These are phyloP conservation scores for Anarrhichthys ocellatus DNA, from an alignment of 2,113 vertebrate species.

Conservation along the genomic window DNA sequence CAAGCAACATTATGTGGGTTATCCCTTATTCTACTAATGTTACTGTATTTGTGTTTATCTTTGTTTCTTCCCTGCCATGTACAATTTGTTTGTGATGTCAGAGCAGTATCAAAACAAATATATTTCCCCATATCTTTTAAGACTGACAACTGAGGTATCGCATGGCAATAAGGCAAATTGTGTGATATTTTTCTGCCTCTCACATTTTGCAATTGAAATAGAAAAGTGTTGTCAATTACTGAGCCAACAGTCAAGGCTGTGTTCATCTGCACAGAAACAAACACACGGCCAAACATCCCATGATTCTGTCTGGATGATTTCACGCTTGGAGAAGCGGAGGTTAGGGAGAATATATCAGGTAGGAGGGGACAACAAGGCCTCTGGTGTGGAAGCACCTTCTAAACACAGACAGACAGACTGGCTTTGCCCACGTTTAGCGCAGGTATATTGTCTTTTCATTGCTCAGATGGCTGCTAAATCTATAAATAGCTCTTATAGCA, in stretches of 20 bases:
- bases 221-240: conserved; percentile 38
- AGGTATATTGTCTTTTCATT: conserved; percentile 3
- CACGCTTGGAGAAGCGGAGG: conserved; percentile 57
- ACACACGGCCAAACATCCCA: conserved; percentile 54
- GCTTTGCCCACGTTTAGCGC: conserved; percentile 1
- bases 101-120: conserved; percentile 4
- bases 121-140: not conserved
- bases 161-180: not conserved
- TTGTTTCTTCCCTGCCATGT: not conserved
- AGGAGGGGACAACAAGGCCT: conserved; percentile 17
- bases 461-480: conserved; percentile 1
- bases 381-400: conserved; percentile 10
- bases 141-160: not conserved
- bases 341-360: conserved; percentile 55
- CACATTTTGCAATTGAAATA: conserved; percentile 55
- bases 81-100: not conserved
- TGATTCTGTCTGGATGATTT: conserved; percentile 71
- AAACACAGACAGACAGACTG: conserved; percentile 9
- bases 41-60: not conserved
- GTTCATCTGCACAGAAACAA: conserved; percentile 73
- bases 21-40: not conserved
- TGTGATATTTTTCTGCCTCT: conserved; percentile 51
- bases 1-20: not conserved
- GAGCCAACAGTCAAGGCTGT: conserved; percentile 48
- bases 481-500: conserved; percentile 3